These are phyloP conservation scores for Brachionus angularis DNA, from an alignment of 1,140 invertebrate genomes.

Conservation along the genomic window DNA sequence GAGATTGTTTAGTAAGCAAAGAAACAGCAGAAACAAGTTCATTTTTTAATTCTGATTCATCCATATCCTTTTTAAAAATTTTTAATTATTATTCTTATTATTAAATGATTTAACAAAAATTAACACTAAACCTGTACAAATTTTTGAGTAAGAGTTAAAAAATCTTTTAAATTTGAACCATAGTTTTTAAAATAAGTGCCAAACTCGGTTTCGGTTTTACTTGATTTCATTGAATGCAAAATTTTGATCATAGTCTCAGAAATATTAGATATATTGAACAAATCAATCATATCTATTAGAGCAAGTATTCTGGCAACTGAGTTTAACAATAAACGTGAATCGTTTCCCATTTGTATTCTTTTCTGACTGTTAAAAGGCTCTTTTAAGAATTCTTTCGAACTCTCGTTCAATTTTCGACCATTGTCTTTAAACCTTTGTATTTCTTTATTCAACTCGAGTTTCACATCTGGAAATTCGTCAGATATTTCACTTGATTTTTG, in stretches of 20 bases:
- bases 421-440: background rate
- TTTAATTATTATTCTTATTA: too few species aligned
- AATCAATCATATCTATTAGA: slow-evolving; percentile 8
- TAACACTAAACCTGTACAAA: too few species aligned
- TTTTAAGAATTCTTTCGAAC: background rate
- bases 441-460: background rate
- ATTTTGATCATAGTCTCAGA: background rate
- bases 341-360: background rate
- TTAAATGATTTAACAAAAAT: too few species aligned
- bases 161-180: background rate
- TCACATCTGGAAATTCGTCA: background rate
- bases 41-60: background rate
- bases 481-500: background rate
- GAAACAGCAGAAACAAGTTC: slow-evolving; percentile 2
- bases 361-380: background rate
- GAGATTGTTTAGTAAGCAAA: slow-evolving; percentile 4
- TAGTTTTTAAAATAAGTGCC: background rate
- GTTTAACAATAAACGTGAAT: background rate
- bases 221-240: slow-evolving; percentile 1
- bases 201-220: background rate
- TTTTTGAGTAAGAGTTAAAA: slow-evolving; percentile 2
- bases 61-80: slow-evolving; percentile 9
- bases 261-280: too few species aligned
- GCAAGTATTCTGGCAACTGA: background rate
- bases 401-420: background rate